Base-by-base conservation (phyloP, 2,113 vertebrate species). In the Caracal caracal region DNA sequence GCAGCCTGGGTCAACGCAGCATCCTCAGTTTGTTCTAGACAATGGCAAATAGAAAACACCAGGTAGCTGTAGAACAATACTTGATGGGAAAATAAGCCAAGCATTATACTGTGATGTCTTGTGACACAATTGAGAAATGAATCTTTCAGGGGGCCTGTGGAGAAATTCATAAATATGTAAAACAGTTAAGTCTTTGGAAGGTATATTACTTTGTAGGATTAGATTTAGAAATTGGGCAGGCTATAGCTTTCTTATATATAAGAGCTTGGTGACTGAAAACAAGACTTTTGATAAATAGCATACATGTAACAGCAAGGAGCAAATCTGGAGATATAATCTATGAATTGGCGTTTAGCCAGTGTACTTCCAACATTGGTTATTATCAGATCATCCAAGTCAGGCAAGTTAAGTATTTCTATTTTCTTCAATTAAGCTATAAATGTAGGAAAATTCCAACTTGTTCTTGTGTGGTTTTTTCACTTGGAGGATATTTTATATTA, bases 51-150 rank as follows among this genome's bases (percentile, higher is more conserved):
- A 98, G 88, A 97, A 98, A 98, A 97, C 70, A 76, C 85, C 53
- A 11, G 85, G 90, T 43, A 97, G 88, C 95, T 96, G 92, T 76
- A 96, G 95, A 97, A 97, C 70, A 97, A 97, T 90, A 96, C 63
- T 86, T 97, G 97, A 98, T 97, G 96, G 92, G 96, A 98, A 98
- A 98, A 97, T 96, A 98, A 98, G 94, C 92, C 94, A 98, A 97
- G 86, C 93, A 96, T 98, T 98, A 88, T 92, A 95, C 80, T 91
- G 56, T 94, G 97, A 85, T 88, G 88, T 97, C 96, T 97, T 88
- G 59, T 94, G 93, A 98, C 98, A 97, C 95, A 94, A 82, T 86
- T 97, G 95, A 98, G 96, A 98, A 98, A 98, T 98, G 63, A 98
- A 94, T 97, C 80, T 97, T 97, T 97, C 88, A 97, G 82, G 92